Base-by-base conservation (phyloP, 1,140 invertebrate species). In the Homarus americanus region DNA sequence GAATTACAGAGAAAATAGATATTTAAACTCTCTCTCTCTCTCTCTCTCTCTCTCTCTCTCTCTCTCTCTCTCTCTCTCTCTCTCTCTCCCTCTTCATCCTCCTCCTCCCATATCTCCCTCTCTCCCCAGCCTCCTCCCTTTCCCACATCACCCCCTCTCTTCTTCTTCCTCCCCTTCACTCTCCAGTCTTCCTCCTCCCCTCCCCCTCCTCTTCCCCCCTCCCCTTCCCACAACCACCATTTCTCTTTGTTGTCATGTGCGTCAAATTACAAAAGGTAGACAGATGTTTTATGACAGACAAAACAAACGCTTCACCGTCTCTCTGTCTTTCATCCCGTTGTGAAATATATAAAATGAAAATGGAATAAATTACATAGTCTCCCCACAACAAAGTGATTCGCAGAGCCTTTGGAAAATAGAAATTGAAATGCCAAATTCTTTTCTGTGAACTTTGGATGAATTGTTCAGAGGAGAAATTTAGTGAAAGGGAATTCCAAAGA, bases 11-110 rank as follows among this genome's bases (percentile, higher is more conserved):
- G n/a, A n/a, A n/a, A n/a, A 72, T 72, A 15, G 24, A 28, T 24
- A 7, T 72, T 72, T 3, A 15, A 9, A 15, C 32, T 72, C 66
- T 72, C 32, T 72, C 32, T 72, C 32, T 34, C 32, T 34, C 32
- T 34, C 32, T 38, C 36, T 73, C 36, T 73, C 32, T 73, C 72
- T 73, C 72, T 38, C 72, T 38, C 72, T 73, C 36, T 38, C 72
- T 38, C 72, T 38, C 72, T 32, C 66, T 69, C 66, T 69, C 66
- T 69, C 66, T 69, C 66, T 69, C 66, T 69, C 66, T 69, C 66
- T 69, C 66, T 69, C 66, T 69, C 66, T 69, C 66, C 24, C 66
- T n/a, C 32, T 69, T 24, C 20, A 5, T 32, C 66, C 24, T 24
- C 24, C 66, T 32, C 20, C 24, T 24, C 24, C 32, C 5, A 5